A percentile compares a stretch with the other conserved stretches of the same genome.
Conservation (phyloP, 2,113 vertebrate genomes). For the Numenius arquata region DNA sequence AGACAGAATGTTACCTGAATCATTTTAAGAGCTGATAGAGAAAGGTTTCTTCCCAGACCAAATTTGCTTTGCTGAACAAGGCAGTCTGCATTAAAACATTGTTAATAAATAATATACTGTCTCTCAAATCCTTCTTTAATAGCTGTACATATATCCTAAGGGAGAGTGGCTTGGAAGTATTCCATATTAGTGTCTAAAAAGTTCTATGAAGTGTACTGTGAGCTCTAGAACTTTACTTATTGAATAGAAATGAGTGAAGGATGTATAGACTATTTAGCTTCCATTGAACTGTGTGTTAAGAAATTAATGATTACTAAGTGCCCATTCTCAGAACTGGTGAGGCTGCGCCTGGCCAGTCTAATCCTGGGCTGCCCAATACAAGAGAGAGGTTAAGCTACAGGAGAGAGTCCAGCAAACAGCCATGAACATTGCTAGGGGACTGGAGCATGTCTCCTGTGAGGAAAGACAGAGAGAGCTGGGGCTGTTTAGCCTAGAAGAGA, state of each 20-base stretch:
- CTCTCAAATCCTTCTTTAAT: background rate
- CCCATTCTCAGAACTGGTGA: background rate
- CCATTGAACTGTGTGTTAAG: background rate
- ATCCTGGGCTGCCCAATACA: background rate
- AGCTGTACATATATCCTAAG: background rate
- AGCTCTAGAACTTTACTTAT: background rate
- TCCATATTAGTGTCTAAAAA: slow-evolving; percentile 28
- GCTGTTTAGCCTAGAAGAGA: background rate
- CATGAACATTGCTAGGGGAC: background rate
- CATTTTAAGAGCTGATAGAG: slow-evolving; percentile 60
- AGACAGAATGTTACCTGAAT: slow-evolving; percentile 67
- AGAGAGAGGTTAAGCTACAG: background rate
- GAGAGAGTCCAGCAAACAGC: background rate
- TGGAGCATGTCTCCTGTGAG: background rate
- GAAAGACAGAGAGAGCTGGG: background rate
- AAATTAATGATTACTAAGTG: background rate
- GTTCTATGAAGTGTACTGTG: background rate
- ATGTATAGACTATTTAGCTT: background rate
- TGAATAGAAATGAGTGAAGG: background rate
- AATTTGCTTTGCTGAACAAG: slow-evolving; percentile 58
- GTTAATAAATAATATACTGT: slow-evolving; percentile 69
- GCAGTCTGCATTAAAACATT: slow-evolving; percentile 37
- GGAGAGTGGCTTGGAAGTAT: slow-evolving; percentile 1
- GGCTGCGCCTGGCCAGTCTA: rapidly evolving
- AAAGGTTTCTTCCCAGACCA: slow-evolving; percentile 46